A percentile compares a stretch with the other conserved stretches of the same genome.
Evolutionary conservation across 2,888 invertebrate genomes (phyloP).

Genomic region (Acanthosepion lycidas): DNA sequence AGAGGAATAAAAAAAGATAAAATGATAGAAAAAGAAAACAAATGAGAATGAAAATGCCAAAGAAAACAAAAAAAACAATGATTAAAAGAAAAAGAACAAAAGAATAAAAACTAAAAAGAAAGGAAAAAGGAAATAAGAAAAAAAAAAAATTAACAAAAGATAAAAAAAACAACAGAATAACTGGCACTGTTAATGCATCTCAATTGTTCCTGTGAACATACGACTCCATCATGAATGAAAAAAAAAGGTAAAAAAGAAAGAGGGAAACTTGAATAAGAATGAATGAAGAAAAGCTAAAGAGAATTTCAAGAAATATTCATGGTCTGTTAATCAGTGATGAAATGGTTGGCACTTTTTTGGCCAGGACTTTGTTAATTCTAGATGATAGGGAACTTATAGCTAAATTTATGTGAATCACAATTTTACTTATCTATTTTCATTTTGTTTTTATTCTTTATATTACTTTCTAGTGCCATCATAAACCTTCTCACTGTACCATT

Average conservation of each 20-base stretch:
- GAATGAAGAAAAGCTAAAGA: neutral
- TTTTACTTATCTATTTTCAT: neutral
- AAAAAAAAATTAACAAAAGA: neutral
- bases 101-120: neutral
- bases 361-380: neutral
- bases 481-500: neutral
- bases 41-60: neutral
- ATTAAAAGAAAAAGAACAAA: neutral
- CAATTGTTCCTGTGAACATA: neutral
- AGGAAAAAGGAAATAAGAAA: neutral
- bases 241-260: neutral
- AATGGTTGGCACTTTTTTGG: constrained; percentile 12
- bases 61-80: neutral
- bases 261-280: neutral
- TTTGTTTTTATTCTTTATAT: neutral
- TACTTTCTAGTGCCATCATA: neutral
- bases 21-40: neutral
- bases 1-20: neutral
- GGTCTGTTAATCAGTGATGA: constrained; percentile 33
- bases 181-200: neutral
- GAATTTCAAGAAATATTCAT: constrained; percentile 33
- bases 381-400: neutral
- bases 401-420: constrained; percentile 33
- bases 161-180: neutral
- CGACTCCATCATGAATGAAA: neutral